phyloP scores from a whole-genome alignment of 1,140 invertebrate species.

The Luehdorfia chinensis region DNA sequence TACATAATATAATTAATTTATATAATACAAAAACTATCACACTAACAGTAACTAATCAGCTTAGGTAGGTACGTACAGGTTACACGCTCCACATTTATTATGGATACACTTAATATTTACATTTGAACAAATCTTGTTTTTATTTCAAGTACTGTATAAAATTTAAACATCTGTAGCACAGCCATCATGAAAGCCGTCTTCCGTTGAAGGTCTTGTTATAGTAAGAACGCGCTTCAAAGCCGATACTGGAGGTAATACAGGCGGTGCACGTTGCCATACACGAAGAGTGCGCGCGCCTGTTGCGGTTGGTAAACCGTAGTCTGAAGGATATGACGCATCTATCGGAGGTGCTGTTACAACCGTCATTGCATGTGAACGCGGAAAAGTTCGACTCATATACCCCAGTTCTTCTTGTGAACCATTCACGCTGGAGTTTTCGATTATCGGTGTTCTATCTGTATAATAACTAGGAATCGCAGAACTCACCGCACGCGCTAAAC shows the following conservation, averaged over 20 bases:
- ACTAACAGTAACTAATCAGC: slow-evolving; percentile 38
- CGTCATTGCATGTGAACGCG: slow-evolving; percentile 61
- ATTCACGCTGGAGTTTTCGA: slow-evolving; percentile 80
- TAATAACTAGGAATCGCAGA: slow-evolving; percentile 78
- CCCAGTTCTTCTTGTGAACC: slow-evolving; percentile 76
- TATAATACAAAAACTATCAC: slow-evolving; percentile 73
- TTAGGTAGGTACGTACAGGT: slow-evolving; percentile 49
- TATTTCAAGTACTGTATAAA: slow-evolving; percentile 38
- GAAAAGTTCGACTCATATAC: slow-evolving; percentile 78
- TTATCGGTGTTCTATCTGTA: slow-evolving; percentile 86
- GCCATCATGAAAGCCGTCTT: slow-evolving; percentile 94
- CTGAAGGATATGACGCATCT: slow-evolving; percentile 81
- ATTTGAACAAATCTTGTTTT: slow-evolving; percentile 47
- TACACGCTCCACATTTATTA: slow-evolving; percentile 33
- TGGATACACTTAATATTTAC: slow-evolving; percentile 47
- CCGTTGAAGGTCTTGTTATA: slow-evolving; percentile 89
- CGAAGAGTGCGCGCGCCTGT: slow-evolving; percentile 86
- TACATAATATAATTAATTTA: slow-evolving; percentile 67
- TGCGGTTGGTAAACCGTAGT: slow-evolving; percentile 83
- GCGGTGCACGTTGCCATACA: slow-evolving; percentile 90
- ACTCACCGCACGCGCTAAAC: slow-evolving; percentile 76
- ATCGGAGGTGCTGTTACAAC: slow-evolving; percentile 34
- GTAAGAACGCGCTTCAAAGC: slow-evolving; percentile 87
- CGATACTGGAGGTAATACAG: slow-evolving; percentile 88
- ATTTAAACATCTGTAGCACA: slow-evolving; percentile 91